Base-by-base conservation (phyloP, 2,888 invertebrate genomes). In the Phyllotreta striolata region DNA sequence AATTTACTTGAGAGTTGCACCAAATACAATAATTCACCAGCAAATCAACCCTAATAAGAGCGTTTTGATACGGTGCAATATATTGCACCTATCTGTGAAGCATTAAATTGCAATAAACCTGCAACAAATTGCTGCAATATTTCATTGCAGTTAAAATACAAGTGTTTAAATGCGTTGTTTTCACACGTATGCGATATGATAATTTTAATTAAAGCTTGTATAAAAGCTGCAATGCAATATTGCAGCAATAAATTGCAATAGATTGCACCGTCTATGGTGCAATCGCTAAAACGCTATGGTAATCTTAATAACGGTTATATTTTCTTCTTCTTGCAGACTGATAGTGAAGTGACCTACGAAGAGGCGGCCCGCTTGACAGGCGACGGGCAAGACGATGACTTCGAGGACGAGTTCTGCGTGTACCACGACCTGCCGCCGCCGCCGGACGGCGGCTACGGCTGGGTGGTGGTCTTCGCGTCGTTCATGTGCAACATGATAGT, bases 401-500 rank as follows among this genome's bases (percentile, higher is more conserved):
- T 89, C 70, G 86, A 86, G 49, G 87, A 81, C 63, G 89, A 85
- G 14, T 81, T 85, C 65, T 88, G 88, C 79, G 88, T 92, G 77
- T 91, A 91, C 77, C 88, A 89, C 72, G 91, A 91, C 73, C 83
- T 93, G 67, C 94, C 94, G 14, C 92, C 93, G 60, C 93, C 94
- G 57, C 94, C 94, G 41, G 94, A 94, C 81, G 93, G 93, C 70
- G 96, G 96, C 55, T 95, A 92, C 83, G 94, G 94, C 64, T 95
- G 94, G 95, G 90, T 97, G 77, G 93, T 99, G 78, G 97, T 98
- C 59, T 90, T 95, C 76, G 96, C 96, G 58, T 96, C 96, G 47
- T 97, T 99, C 83, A 90, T 98, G 89, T 96, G 96, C 83, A 98
- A 98, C 87, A 89, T 98, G 85, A 93, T 98, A 74, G 96, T 99